Evolutionary conservation across 2,888 invertebrate species (phyloP).

Genomic region (Dolichomitus sp.): DNA sequence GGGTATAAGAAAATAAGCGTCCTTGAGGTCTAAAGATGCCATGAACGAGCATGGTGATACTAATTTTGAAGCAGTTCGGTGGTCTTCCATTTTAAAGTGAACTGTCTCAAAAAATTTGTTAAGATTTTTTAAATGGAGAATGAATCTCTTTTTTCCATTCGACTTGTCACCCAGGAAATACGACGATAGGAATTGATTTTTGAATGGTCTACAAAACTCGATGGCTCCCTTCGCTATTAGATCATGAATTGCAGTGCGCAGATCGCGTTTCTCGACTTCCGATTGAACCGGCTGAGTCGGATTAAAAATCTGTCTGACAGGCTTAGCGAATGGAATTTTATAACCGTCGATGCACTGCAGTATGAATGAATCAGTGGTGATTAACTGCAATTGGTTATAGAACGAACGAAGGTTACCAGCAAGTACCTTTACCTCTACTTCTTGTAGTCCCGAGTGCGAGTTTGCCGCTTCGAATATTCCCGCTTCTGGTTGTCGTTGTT

Average conservation of each 20-base stretch:
- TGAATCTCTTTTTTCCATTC: conserved; percentile 35
- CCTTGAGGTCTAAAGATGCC: background rate
- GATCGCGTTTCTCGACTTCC: no score
- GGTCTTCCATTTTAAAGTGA: conserved; percentile 44
- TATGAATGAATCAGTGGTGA: conserved; percentile 52
- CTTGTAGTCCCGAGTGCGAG: background rate
- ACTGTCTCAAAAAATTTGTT: conserved; percentile 38
- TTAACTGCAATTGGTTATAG: conserved; percentile 37
- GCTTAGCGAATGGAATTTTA: conserved; percentile 22
- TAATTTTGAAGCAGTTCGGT: no score
- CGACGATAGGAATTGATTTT: conserved; percentile 32
- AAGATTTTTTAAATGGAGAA: conserved; percentile 34
- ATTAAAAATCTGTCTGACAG: background rate
- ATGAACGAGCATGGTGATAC: no score
- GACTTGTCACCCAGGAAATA: conserved; percentile 38
- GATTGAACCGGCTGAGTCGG: no score
- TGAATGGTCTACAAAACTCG: no score
- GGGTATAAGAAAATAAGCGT: no score
- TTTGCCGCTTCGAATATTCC: conserved; percentile 10
- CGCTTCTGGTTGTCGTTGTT: background rate
- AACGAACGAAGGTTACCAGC: conserved; percentile 32
- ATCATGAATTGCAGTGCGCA: no score
- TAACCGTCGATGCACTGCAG: conserved; percentile 52
- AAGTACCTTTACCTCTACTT: conserved; percentile 38
- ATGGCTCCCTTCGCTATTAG: no score